These are phyloP conservation scores for Axinella damicornis DNA, from an alignment of 37 sponge, comb jelly and placozoan genomes.

Conservation along the genomic window DNA sequence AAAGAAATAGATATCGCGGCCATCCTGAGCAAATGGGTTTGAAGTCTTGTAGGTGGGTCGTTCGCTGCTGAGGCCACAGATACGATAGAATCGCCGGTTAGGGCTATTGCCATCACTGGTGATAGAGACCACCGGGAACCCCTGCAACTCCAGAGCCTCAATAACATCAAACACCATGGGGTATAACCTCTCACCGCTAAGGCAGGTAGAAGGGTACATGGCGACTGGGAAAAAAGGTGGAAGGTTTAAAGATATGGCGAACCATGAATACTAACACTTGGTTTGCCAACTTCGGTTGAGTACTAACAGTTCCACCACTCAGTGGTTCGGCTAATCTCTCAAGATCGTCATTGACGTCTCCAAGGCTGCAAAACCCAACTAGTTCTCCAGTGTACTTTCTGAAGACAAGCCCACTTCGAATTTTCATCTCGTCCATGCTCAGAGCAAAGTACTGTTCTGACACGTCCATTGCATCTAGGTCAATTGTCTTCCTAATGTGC, in stretches of 20 bases:
- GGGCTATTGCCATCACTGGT: slow-evolving; percentile 23
- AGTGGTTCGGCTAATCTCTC: neutral
- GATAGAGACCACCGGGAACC: slow-evolving; percentile 12
- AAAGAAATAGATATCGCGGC: too few species aligned
- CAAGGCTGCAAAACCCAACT: slow-evolving; percentile 6
- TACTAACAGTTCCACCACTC: neutral
- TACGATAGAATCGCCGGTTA: slow-evolving; percentile 7
- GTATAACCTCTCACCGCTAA: slow-evolving; percentile 5
- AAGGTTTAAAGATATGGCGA: slow-evolving; percentile 11
- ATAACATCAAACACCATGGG: slow-evolving; percentile 10
- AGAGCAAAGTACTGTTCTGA: slow-evolving; percentile 7
- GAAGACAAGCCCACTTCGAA: slow-evolving; percentile 21
- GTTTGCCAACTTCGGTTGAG: neutral
- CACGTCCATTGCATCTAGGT: neutral
- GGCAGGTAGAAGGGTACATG: neutral
- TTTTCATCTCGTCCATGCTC: slow-evolving; percentile 10
- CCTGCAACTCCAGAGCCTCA: slow-evolving; percentile 18
- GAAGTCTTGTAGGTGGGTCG: neutral
- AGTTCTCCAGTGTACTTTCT: slow-evolving; percentile 3
- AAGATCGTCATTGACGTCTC: slow-evolving; percentile 4
- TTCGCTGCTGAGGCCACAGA: neutral
- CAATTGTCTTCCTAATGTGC: slow-evolving; percentile 12
- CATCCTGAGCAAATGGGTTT: slow-evolving; percentile 30
- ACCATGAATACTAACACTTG: slow-evolving; percentile 32
- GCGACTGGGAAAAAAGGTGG: slow-evolving; percentile 7